These are phyloP conservation scores for Tillus elongatus DNA, from an alignment of 2,888 invertebrate genomes.

Conservation along the genomic window DNA sequence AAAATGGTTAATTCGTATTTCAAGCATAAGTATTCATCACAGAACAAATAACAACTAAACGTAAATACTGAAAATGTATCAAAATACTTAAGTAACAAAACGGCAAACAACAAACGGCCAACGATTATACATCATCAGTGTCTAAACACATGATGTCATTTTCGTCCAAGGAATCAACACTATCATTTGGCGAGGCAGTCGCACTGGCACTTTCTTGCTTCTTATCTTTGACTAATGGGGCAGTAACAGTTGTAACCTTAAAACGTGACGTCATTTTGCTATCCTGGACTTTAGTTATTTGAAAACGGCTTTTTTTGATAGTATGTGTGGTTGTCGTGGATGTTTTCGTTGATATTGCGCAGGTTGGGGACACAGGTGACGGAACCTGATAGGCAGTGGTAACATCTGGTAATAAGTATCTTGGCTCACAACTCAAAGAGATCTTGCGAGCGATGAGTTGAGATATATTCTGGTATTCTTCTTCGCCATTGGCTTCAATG, in stretches of 20 bases:
- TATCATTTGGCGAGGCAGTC: constrained; percentile 32
- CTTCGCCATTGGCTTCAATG: constrained; percentile 24
- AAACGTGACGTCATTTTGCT: constrained; percentile 27
- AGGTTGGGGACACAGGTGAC: no score
- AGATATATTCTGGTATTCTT: constrained; percentile 27
- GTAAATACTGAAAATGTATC: no score
- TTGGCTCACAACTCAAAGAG: constrained; percentile 35
- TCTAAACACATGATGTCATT: constrained; percentile 23
- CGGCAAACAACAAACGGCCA: no score
- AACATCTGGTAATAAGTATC: constrained; percentile 20
- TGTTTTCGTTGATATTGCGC: no score
- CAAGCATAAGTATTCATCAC: no score
- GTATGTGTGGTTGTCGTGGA: no score
- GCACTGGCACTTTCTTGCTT: constrained; percentile 26
- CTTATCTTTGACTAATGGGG: constrained; percentile 26
- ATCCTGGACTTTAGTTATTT: no score
- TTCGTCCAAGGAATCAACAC: constrained; percentile 31
- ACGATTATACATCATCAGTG: constrained; percentile 25
- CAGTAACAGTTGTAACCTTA: constrained; percentile 25
- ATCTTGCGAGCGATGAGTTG: constrained; percentile 31
- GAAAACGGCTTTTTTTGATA: no score
- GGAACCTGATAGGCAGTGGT: no score
- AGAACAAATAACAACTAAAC: no score
- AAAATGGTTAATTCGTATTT: no score
- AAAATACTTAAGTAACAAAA: no score